Conservation (phyloP, 2,797 vertebrate species). For the Diplodus sargus region DNA sequence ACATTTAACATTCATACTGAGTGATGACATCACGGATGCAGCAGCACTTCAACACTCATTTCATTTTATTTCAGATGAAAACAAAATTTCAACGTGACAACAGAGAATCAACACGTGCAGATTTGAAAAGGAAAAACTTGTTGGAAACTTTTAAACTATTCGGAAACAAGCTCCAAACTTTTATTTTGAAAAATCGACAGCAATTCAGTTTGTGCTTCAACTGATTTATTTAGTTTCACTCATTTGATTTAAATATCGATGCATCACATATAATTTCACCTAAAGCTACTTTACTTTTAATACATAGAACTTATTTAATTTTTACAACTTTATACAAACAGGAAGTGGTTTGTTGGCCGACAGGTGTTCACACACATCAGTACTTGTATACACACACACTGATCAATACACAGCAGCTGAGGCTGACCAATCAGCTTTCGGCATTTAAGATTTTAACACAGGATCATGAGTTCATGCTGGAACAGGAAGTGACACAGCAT, state of each 20-base stretch:
- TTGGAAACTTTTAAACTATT: too few relatives aligned
- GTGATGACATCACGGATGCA: too few relatives aligned
- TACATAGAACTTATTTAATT: slow-evolving; percentile 13
- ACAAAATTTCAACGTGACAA: not conserved
- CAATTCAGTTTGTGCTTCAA: too few relatives aligned
- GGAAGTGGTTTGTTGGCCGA: not conserved
- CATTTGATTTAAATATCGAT: slow-evolving; percentile 13
- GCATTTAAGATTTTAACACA: not conserved
- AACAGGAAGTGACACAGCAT: slow-evolving; percentile 19
- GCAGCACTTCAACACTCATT: too few relatives aligned
- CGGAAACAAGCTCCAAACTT: not conserved
- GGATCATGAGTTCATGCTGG: slow-evolving; percentile 18
- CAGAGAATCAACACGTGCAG: not conserved
- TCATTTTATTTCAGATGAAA: slow-evolving; percentile 1
- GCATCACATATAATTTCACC: slow-evolving; percentile 29
- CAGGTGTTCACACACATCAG: too few relatives aligned
- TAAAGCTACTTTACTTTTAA: slow-evolving; percentile 28
- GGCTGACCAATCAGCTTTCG: slow-evolving; percentile 37
- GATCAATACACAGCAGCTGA: not conserved
- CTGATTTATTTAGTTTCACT: not conserved
- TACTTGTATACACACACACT: too few relatives aligned
- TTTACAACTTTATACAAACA: slow-evolving; percentile 65
- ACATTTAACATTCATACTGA: too few relatives aligned
- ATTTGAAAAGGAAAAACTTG: too few relatives aligned
- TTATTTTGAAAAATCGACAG: slow-evolving; percentile 13